Base-by-base conservation (phyloP, 2,113 vertebrate genomes). In the Corythaixoides concolor region DNA sequence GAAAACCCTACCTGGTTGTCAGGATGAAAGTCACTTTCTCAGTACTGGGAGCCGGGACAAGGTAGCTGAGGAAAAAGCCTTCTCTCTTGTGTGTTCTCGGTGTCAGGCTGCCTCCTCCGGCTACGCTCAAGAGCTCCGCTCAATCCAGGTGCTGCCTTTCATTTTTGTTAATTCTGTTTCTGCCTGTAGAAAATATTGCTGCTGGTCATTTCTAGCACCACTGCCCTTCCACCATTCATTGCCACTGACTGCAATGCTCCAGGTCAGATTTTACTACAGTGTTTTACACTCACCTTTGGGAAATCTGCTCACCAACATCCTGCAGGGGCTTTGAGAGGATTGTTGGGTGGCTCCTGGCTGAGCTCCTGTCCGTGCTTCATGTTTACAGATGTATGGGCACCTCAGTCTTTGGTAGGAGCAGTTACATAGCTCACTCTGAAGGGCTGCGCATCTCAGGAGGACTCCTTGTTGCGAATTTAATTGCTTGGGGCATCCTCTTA, bases 1-100 rank as follows among this genome's bases (percentile, higher is more conserved):
- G 75, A 45, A 85, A 92, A 12, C 3, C 33, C 6, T 30, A 56
- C 18, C 24, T 30, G 27, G 19, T 17, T 37, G 27, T 66, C 68
- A 77, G 27, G 88, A n/a, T 3, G 6, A 64, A 58, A 64, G 63
- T 43, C 19, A 15, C 6, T 33, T 63, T 59, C 75, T 58, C 67
- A 24, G 20, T 3, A 2, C 2, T 41, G 24, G 28, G 12, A 73
- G 41, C 6, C 50, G 64, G 53, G 45, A 45, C 24, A 28, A 6
- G 5, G 17, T 14, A 73, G 53, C 53, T 66, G 70, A 79, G 37
- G 15, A 15, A 43, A 76, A 90, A 83, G 6, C 32, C 24, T 80
- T 62, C 0, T 0, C 3, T 8, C 8, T 33, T 37, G 2, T 9
- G 11, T 12, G 22, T 35, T 68, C 27, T 26, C 47, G 7, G 15